phyloP scores from a whole-genome alignment of 2,797 vertebrate species.

The Oreochromis grahami region DNA sequence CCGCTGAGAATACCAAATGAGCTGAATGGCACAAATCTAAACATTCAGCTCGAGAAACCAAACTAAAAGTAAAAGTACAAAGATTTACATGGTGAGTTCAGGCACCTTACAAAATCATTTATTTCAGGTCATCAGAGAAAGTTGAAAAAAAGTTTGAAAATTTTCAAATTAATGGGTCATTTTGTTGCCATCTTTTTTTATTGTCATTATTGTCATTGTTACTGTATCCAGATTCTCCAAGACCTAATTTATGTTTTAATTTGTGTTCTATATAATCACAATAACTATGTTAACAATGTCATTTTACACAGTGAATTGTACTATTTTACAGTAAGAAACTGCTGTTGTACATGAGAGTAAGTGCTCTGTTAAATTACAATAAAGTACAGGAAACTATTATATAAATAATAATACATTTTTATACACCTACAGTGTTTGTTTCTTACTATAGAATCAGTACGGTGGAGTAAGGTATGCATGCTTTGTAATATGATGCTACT shows the following conservation, averaged over 20 bases:
- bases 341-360: fast-evolving
- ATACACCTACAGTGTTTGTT: too few relatives aligned
- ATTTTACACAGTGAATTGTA: background rate
- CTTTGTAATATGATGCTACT: too few relatives aligned
- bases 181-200: background rate
- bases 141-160: fast-evolving
- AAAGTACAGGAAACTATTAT: background rate
- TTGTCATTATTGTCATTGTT: fast-evolving
- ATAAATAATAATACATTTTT: too few relatives aligned
- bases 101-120: background rate
- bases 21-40: background rate
- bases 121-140: background rate
- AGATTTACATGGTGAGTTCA: background rate
- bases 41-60: too few relatives aligned
- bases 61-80: background rate
- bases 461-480: too few relatives aligned
- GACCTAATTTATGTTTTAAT: background rate
- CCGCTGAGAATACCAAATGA: conserved; percentile 38
- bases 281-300: background rate
- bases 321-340: background rate
- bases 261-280: background rate
- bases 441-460: too few relatives aligned
- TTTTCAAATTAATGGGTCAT: fast-evolving
- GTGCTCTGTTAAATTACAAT: background rate
- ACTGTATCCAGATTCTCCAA: background rate